Evolutionary conservation across 2,797 vertebrate genomes (phyloP).

Genomic region (Enteromius mattozi): DNA sequence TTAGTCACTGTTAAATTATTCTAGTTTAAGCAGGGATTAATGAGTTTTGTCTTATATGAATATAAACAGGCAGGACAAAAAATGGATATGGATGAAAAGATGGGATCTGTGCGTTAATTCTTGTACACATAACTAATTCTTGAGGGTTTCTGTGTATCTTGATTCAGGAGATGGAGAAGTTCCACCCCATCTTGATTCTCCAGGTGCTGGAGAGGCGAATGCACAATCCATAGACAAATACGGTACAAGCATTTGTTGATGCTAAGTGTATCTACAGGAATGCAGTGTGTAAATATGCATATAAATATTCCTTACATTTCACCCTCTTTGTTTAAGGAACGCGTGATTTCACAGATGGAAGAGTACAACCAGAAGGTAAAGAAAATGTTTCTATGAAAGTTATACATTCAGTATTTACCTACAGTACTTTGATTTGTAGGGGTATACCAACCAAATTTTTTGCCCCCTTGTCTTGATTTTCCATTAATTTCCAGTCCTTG

Average conservation of each 20-base stretch:
- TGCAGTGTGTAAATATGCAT: constrained; percentile 21
- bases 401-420: neutral
- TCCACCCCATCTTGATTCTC: constrained; percentile 47
- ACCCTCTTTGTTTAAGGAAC: constrained; percentile 64
- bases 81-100: too few relatives aligned
- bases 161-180: constrained; percentile 62
- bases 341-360: constrained; percentile 71
- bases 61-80: too few relatives aligned
- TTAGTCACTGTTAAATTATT: too few relatives aligned
- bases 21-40: too few relatives aligned
- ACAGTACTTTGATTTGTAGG: neutral
- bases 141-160: constrained; percentile 3
- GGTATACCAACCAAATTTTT: neutral
- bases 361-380: constrained; percentile 75
- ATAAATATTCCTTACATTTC: neutral
- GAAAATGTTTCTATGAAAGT: neutral
- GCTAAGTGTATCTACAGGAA: constrained; percentile 15
- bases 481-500: neutral
- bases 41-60: too few relatives aligned
- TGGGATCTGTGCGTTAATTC: too few relatives aligned
- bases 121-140: too few relatives aligned
- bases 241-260: constrained; percentile 52
- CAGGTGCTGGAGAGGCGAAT: constrained; percentile 51
- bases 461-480: neutral
- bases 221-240: constrained; percentile 60